Conservation (phyloP, 2,113 vertebrate genomes). For the Bambusicola thoracicus region DNA sequence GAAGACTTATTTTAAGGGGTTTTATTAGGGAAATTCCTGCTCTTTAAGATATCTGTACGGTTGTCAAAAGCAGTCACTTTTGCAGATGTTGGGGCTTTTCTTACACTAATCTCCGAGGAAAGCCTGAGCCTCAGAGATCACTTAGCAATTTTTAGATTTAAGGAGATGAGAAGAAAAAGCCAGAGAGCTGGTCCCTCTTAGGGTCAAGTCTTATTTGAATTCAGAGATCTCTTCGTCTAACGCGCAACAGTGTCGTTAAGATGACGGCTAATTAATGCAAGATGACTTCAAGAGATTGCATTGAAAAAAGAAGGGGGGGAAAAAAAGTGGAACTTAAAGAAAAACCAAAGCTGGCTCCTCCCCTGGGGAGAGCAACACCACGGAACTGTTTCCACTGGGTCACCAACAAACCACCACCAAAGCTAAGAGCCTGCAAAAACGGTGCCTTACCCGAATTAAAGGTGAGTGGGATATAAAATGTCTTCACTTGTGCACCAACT, state of each 20-base stretch:
- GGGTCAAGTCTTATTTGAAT: conserved; percentile 79
- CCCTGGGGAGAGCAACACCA: not conserved
- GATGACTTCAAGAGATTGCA: conserved; percentile 71
- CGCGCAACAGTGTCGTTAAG: conserved; percentile 71
- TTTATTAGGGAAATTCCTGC: conserved; percentile 81
- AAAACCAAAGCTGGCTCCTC: not conserved
- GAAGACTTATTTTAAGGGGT: conserved; percentile 81
- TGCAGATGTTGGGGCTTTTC: conserved; percentile 81
- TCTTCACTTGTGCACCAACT: not conserved
- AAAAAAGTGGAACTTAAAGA: conserved; percentile 26
- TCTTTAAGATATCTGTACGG: conserved; percentile 80
- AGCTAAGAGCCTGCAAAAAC: not conserved
- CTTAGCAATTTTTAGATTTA: conserved; percentile 83
- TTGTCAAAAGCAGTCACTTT: conserved; percentile 81
- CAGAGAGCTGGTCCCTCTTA: conserved; percentile 71
- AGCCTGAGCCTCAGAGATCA: conserved; percentile 81
- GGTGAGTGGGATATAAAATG: not conserved
- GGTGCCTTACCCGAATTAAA: not conserved
- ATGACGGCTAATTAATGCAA: conserved; percentile 76
- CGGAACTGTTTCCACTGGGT: conserved; percentile 9
- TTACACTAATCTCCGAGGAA: conserved; percentile 82
- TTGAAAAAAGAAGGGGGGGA: not conserved
- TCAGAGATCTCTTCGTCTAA: conserved; percentile 72
- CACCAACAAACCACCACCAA: not conserved
- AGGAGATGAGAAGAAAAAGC: conserved; percentile 80